Percentiles rank a stretch among this genome's conserved stretches.
Conservation (phyloP, 1,140 invertebrate genomes). For the Orchestia grillus region DNA sequence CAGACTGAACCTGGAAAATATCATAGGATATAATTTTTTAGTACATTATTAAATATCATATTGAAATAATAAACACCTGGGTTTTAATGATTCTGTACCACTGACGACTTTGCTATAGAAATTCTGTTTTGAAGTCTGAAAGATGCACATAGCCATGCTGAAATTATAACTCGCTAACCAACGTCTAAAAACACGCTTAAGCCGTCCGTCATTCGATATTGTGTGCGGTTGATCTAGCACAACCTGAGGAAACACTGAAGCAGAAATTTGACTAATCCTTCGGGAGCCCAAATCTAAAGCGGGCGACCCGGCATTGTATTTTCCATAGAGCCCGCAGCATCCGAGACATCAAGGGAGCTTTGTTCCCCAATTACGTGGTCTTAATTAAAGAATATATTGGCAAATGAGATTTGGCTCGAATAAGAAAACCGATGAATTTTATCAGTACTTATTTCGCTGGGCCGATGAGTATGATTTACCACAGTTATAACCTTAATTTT, state of each 20-base stretch:
- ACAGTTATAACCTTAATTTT: not conserved
- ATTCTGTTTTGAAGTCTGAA: not conserved
- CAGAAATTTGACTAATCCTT: not conserved
- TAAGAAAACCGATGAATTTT: not conserved
- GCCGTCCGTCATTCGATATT: too few species aligned
- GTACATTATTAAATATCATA: too few species aligned
- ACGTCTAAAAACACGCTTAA: not conserved
- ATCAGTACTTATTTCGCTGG: not conserved
- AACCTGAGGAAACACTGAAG: not conserved
- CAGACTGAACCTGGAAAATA: too few species aligned
- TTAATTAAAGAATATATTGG: not conserved
- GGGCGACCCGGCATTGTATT: not conserved
- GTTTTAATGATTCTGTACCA: too few species aligned
- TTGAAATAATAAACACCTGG: too few species aligned
- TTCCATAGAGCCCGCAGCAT: not conserved
- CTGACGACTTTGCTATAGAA: not conserved
- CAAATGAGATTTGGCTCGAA: too few species aligned
- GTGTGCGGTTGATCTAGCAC: not conserved
- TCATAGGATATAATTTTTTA: too few species aligned
- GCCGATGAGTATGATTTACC: not conserved
- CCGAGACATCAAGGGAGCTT: not conserved
- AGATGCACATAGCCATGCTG: not conserved
- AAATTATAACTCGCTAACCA: not conserved
- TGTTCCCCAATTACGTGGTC: not conserved
- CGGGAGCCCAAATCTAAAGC: not conserved